A percentile compares a stretch with the other conserved stretches of the same genome.
phyloP scores from a whole-genome alignment of 1,140 invertebrate species.

The Pogonus chalceus region DNA sequence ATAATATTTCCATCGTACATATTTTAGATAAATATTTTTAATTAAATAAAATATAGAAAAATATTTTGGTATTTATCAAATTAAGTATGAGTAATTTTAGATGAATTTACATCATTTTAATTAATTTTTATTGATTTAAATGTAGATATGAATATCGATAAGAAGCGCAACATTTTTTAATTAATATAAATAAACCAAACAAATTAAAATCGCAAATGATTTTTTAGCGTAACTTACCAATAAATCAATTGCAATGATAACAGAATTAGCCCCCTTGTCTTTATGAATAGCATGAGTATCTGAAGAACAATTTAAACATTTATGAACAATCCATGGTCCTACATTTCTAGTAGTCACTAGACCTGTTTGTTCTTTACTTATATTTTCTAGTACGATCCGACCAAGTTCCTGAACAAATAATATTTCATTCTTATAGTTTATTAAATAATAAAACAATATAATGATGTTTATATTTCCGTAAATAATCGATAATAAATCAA shows the following conservation, averaged over 20 bases:
- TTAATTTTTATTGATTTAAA: too few relatives aligned
- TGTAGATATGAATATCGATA: too few relatives aligned
- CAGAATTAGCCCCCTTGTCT: slow-evolving; percentile 37
- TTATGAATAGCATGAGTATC: slow-evolving; percentile 42
- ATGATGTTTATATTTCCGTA: slow-evolving; percentile 2
- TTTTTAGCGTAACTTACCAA: too few relatives aligned
- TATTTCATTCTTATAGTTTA: not conserved
- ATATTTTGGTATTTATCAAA: too few relatives aligned
- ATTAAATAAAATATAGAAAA: not conserved
- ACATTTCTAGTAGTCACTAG: slow-evolving; percentile 37
- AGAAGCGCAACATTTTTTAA: too few relatives aligned
- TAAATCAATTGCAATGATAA: slow-evolving; percentile 38
- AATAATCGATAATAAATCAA: slow-evolving; percentile 6
- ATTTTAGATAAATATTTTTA: not conserved
- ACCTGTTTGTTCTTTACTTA: slow-evolving; percentile 38
- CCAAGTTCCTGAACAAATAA: slow-evolving; percentile 29
- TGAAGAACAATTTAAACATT: slow-evolving; percentile 38
- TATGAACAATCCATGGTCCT: slow-evolving; percentile 39
- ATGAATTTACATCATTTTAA: too few relatives aligned
- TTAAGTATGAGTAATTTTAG: too few relatives aligned
- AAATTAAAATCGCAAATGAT: too few relatives aligned
- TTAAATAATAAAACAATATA: slow-evolving; percentile 17
- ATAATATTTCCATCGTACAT: not conserved
- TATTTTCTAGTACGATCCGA: slow-evolving; percentile 32
- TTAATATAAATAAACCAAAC: not conserved